phyloP scores from a whole-genome alignment of 2,797 vertebrate species.

The Staurois parvus region DNA sequence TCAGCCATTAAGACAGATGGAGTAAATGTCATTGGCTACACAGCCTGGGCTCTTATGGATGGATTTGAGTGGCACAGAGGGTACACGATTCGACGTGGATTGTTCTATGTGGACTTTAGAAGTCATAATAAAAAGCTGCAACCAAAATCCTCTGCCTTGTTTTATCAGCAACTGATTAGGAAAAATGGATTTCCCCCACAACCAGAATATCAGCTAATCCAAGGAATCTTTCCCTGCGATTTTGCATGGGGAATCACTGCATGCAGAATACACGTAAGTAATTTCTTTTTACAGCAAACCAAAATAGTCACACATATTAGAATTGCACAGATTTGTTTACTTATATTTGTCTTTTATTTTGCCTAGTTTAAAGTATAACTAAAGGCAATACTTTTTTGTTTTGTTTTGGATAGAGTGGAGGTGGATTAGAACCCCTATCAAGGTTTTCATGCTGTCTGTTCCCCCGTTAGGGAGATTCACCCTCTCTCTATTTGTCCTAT shows the following conservation, averaged over 20 bases:
- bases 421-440: too few relatives aligned
- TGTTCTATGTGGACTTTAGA: conserved; percentile 94
- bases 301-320: too few relatives aligned
- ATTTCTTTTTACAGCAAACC: background rate
- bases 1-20: conserved; percentile 87
- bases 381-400: too few relatives aligned
- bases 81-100: conserved; percentile 89
- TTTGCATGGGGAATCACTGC: conserved; percentile 94
- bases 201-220: conserved; percentile 84
- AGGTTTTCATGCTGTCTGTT: too few relatives aligned
- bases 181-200: conserved; percentile 91
- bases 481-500: too few relatives aligned
- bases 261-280: conserved; percentile 88
- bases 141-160: conserved; percentile 93
- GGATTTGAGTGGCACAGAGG: conserved; percentile 95
- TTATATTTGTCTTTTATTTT: too few relatives aligned
- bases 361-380: too few relatives aligned
- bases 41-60: conserved; percentile 94
- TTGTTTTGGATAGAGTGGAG: too few relatives aligned
- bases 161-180: conserved; percentile 92
- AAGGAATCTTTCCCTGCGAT: conserved; percentile 88
- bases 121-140: conserved; percentile 87
- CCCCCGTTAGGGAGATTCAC: too few relatives aligned
- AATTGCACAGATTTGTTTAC: too few relatives aligned
- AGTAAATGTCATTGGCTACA: conserved; percentile 92